Evolutionary conservation across 2,797 vertebrate species (phyloP).

Genomic region (Clarias laeviceps): DNA sequence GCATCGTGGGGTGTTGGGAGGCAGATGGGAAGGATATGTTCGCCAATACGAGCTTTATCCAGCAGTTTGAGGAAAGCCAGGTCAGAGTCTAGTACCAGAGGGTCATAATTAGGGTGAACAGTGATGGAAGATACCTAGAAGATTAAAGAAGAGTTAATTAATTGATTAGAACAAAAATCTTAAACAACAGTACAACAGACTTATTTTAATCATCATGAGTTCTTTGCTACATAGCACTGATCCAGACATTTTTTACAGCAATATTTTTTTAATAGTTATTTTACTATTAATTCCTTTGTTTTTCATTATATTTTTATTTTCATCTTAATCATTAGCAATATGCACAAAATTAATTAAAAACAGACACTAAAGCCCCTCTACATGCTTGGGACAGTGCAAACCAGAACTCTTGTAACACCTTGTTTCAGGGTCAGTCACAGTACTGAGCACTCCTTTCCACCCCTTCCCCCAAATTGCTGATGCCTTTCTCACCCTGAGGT

Average conservation of each 20-base stretch:
- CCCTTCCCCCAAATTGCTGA: too few species aligned
- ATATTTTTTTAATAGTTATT: background rate
- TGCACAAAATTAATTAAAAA: background rate
- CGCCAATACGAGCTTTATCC: conserved; percentile 91
- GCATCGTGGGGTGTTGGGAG: conserved; percentile 76
- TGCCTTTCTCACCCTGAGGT: conserved; percentile 79
- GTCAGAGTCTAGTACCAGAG: conserved; percentile 90
- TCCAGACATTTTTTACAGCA: background rate
- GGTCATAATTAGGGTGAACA: conserved; percentile 91
- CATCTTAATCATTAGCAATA: background rate
- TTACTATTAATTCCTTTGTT: background rate
- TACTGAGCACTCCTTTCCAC: background rate
- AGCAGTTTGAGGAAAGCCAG: conserved; percentile 89
- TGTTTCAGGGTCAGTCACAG: conserved; percentile 1
- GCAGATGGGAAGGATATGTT: conserved; percentile 88
- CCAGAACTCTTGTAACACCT: background rate
- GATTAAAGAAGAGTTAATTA: background rate
- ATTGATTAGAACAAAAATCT: background rate
- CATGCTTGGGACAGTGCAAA: background rate
- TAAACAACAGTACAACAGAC: background rate
- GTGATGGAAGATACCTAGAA: conserved; percentile 85
- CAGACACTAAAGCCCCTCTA: background rate
- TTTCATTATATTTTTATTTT: background rate
- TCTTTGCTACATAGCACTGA: background rate
- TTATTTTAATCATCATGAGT: background rate